Evolutionary conservation across 2,888 invertebrate genomes (phyloP).

Genomic region (Eutolmus rufibarbis): DNA sequence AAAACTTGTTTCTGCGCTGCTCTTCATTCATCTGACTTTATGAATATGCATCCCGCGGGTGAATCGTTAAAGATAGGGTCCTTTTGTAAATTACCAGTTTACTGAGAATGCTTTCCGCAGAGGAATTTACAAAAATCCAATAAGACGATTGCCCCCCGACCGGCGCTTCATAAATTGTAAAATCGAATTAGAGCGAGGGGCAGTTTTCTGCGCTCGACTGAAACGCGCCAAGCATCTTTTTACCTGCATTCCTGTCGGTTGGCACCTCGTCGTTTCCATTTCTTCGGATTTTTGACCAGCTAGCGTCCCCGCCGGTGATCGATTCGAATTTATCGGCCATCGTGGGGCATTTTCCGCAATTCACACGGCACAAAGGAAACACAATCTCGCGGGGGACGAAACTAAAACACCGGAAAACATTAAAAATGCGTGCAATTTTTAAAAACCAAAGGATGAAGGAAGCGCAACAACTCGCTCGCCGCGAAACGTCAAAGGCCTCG

Average conservation of each 20-base stretch:
- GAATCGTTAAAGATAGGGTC: not conserved
- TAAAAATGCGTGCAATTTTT: not conserved
- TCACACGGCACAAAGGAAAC: not conserved
- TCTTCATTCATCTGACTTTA: not conserved
- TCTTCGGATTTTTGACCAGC: slow-evolving; percentile 34
- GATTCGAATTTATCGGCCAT: not conserved
- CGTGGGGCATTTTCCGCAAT: not conserved
- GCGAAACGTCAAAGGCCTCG: not conserved
- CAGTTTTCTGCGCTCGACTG: not conserved
- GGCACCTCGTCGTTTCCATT: slow-evolving; percentile 44
- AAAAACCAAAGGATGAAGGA: slow-evolving; percentile 15
- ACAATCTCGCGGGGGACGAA: not conserved
- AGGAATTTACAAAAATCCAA: not conserved
- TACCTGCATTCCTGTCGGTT: slow-evolving; percentile 42
- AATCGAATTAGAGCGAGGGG: not conserved
- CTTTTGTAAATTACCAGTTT: not conserved
- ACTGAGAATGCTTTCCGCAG: no score
- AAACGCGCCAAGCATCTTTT: not conserved
- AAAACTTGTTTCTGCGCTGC: not conserved
- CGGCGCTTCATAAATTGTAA: not conserved
- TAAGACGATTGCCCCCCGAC: not conserved
- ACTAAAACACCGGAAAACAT: not conserved
- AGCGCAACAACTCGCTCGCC: not conserved
- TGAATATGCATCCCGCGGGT: no score
- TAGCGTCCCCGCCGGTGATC: not conserved